phyloP scores from a whole-genome alignment of 1,140 invertebrate genomes.

The Gryon sp. region DNA sequence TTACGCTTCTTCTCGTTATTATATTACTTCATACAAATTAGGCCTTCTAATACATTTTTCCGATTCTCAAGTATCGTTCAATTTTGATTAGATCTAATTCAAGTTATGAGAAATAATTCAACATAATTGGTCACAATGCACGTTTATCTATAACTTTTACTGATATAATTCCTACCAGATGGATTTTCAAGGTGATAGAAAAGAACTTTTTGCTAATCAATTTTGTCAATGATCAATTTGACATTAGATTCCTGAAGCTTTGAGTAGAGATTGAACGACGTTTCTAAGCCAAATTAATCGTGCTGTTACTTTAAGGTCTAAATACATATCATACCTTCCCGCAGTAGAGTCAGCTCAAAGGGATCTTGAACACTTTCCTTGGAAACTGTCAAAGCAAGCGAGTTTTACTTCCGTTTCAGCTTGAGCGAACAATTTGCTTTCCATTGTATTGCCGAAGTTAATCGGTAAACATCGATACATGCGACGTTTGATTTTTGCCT shows the following conservation, averaged over 20 bases:
- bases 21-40: too few species aligned
- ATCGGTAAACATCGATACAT: conserved; percentile 55
- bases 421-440: conserved; percentile 41
- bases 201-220: conserved; percentile 3
- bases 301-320: too few species aligned
- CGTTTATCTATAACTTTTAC: too few species aligned
- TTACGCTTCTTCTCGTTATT: too few species aligned
- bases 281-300: conserved; percentile 4
- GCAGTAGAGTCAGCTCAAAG: conserved; percentile 21
- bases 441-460: conserved; percentile 49
- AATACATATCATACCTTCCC: conserved; percentile 12
- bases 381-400: conserved; percentile 19
- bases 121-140: not conserved
- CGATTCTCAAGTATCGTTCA: not conserved
- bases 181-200: too few species aligned
- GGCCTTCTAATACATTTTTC: too few species aligned
- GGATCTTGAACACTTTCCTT: conserved; percentile 23
- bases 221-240: conserved; percentile 7
- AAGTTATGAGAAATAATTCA: not conserved
- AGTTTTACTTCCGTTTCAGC: conserved; percentile 44
- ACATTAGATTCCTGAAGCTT: not conserved
- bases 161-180: too few species aligned
- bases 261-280: conserved; percentile 1
- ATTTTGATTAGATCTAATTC: too few species aligned
- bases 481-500: conserved; percentile 55